Evolutionary conservation across 2,113 vertebrate genomes (phyloP), one percentile per base, ranked within the genome.

Genomic region (Paralichthys olivaceus): DNA sequence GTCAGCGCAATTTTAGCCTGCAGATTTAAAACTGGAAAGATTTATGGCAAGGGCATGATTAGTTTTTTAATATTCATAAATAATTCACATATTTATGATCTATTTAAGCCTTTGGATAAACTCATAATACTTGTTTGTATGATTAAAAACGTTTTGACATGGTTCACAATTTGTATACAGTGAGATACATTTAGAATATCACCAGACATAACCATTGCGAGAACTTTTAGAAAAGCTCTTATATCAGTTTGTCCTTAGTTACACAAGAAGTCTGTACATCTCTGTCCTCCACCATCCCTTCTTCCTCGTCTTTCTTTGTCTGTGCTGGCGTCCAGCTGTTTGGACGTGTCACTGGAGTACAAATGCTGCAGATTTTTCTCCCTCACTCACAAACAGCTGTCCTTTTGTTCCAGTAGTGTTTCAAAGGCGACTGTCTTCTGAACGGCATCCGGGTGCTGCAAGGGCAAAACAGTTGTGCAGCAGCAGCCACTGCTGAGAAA

Each of bases 241-340:
- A 1, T 8, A 26, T 71, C 23, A 76, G 8, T 6, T 65, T 67
- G 20, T 54, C 22, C 8, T 23, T 51, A 6, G 15, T 29, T 20
- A n/a, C 22, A 72, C 14, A 75, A 26, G 71, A 55, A 8, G 58
- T 12, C 34, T 43, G 12, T 69, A 19, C 54, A 9, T 32, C 15
- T 72, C 62, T 25, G 34, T 69, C 51, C 58, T 67, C 73, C 58
- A 40, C 65, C 65, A 45, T 67, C 63, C 12, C 73, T 66, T 60
- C 58, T 66, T 67, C 57, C 28, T 84, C 75, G 72, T 70, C 68
- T 84, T 28, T 66, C 74, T 80, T 90, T 90, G 84, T 90, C 60
- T 81, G 34, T 76, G 71, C 80, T 73, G 78, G 75, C 22, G 4
- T 85, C 78, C 83, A 90, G 88, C 84, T 89, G 90, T 88, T 87